These are phyloP conservation scores for Gnathonemus echidnorhynchus DNA, from an alignment of 2,113 vertebrate genomes.

Conservation along the genomic window DNA sequence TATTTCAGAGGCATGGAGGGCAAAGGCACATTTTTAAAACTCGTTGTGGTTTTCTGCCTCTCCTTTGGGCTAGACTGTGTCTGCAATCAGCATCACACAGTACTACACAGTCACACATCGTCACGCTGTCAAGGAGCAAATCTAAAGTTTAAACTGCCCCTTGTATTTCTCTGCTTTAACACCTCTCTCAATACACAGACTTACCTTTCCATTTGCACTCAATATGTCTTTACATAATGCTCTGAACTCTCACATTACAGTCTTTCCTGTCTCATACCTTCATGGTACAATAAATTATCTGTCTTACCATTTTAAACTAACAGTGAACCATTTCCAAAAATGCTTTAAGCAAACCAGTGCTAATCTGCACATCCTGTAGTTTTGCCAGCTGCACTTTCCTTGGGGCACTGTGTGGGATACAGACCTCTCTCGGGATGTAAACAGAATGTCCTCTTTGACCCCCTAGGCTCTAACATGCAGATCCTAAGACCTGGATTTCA, in stretches of 20 bases:
- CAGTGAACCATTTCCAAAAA: not conserved
- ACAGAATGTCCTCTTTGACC: not conserved
- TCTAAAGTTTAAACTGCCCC: not conserved
- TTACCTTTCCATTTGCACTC: not conserved
- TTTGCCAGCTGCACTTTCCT: not conserved
- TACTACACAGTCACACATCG: not conserved
- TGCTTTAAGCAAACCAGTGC: not conserved
- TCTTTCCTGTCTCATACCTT: not conserved
- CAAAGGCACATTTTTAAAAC: not conserved
- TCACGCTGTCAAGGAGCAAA: not conserved
- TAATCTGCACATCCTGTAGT: not conserved
- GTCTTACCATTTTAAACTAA: not conserved
- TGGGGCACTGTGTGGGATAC: not conserved
- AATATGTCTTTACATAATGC: not conserved
- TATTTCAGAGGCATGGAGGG: not conserved
- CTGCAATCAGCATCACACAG: not conserved
- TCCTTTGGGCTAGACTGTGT: not conserved
- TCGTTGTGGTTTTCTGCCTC: not conserved
- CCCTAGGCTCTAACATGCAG: not conserved
- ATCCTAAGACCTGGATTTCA: not conserved
- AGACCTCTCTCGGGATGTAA: not conserved
- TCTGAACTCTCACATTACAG: not conserved
- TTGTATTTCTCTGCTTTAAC: not conserved
- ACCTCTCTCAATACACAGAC: not conserved
- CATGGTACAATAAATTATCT: not conserved